These are phyloP conservation scores for Phaenicophaeus curvirostris DNA, from an alignment of 2,797 vertebrate species.

Conservation along the genomic window DNA sequence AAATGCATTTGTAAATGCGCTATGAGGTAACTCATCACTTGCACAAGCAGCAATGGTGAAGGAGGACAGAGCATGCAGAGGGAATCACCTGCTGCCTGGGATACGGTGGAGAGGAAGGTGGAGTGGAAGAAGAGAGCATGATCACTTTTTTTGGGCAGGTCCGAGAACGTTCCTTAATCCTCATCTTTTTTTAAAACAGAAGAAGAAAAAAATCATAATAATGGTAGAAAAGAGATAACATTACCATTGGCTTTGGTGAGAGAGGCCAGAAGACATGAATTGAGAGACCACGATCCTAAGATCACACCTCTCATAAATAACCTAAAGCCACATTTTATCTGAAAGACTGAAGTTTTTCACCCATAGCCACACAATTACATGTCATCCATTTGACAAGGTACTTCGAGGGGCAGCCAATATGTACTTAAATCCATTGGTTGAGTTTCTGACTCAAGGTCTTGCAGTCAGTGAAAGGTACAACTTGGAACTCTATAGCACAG, in stretches of 20 bases:
- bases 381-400: background rate
- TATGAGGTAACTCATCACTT: background rate
- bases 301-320: background rate
- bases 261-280: background rate
- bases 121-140: conserved; percentile 83
- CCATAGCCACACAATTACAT: accelerated
- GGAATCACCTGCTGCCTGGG: conserved; percentile 80
- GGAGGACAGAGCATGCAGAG: conserved; percentile 74
- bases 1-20: background rate
- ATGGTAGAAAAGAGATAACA: background rate
- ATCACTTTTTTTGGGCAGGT: conserved; percentile 99
- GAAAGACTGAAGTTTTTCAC: background rate
- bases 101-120: conserved; percentile 66
- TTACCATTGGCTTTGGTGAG: background rate
- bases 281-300: background rate
- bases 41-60: conserved; percentile 50
- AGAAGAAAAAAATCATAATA: conserved; percentile 51
- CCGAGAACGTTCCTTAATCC: conserved; percentile 81
- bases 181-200: conserved; percentile 76
- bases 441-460: background rate
- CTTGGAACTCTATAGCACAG: background rate
- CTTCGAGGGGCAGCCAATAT: background rate
- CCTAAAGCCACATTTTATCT: background rate
- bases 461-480: background rate
- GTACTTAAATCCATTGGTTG: background rate